These are phyloP conservation scores for Sciurus niger DNA, from an alignment of 2,113 vertebrate genomes.

Conservation along the genomic window DNA sequence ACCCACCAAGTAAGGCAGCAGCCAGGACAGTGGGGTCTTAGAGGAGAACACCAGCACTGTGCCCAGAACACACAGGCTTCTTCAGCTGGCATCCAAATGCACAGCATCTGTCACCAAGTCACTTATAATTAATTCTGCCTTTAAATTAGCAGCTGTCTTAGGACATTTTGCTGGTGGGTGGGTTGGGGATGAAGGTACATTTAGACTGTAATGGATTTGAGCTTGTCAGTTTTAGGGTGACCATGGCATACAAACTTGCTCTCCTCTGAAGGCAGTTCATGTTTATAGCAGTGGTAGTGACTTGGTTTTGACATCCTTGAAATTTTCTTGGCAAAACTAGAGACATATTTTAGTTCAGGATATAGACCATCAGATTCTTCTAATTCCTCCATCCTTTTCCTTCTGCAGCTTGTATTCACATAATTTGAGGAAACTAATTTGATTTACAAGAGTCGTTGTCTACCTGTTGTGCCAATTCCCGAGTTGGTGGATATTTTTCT, in stretches of 20 bases:
- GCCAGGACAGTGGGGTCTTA: not conserved
- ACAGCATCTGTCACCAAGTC: conserved; percentile 73
- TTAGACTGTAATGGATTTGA: conserved; percentile 10
- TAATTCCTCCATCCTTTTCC: conserved; percentile 40
- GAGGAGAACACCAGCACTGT: conserved; percentile 27
- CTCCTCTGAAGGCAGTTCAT: not conserved
- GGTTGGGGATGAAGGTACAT: conserved; percentile 14
- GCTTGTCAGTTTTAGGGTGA: conserved; percentile 22
- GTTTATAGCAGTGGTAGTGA: not conserved
- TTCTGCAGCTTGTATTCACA: not conserved
- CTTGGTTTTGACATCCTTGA: not conserved
- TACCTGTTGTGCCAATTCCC: not conserved
- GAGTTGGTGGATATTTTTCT: not conserved
- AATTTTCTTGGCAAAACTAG: conserved; percentile 38
- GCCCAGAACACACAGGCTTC: conserved; percentile 57
- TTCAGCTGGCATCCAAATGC: conserved; percentile 52
- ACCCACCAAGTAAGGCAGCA: not conserved
- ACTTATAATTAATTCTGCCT: conserved; percentile 78
- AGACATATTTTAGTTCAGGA: not conserved
- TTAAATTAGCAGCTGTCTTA: conserved; percentile 78
- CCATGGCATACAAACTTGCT: not conserved
- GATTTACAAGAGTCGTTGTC: not conserved
- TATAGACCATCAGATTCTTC: not conserved
- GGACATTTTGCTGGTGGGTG: conserved; percentile 60
- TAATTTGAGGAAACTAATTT: conserved; percentile 34